Evolutionary conservation across 2,797 vertebrate genomes (phyloP), one percentile per base, ranked within the genome.

Genomic region (Amblyraja radiata): DNA sequence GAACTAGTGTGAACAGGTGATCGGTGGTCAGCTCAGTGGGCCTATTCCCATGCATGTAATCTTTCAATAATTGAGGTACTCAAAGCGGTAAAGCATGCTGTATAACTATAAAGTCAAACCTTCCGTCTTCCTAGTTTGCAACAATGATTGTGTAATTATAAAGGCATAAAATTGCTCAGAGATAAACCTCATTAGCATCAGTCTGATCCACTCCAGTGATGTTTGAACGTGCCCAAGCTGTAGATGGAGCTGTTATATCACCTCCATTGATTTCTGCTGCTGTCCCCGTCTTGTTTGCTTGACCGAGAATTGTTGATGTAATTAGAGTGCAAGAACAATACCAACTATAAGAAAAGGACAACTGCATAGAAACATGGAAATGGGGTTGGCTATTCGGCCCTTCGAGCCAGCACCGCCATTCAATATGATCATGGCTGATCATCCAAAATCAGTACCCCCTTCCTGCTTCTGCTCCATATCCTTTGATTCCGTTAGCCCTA

Each of bases 241-340:
- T 63, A 86, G 83, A 63, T 86, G 58, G 83, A 86, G 83, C 83
- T 63, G 58, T 86, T 86, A 65, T 58, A 86, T 18, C 83, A 86
- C 58, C 14, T 58, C 83, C 14, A 63, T 86, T 65, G 83, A 63
- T 86, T 86, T 65, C 83, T 86, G 83, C 58, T 63, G 58, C 9
- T 32, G 83, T 63, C 58, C n/a, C n/a, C 58, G 16, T 86, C 83
- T 86, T 86, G 58, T 32, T 86, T 86, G 28, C 83, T 86, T 86
- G 61, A n/a, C 83, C 61, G 39, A 63, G 61, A 83, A 86, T 63
- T 77, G 25, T 77, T 61, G 58, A 86, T n/a, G 58, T 61, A 65
- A 86, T 86, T 86, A 32, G 83, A 63, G 61, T 58, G 58, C n/a
- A 32, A 86, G 11, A 65, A 63, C 58, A 86, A 86, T 28, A 5